Conservation (phyloP, 2,888 invertebrate genomes). For the Melipona beecheii region DNA sequence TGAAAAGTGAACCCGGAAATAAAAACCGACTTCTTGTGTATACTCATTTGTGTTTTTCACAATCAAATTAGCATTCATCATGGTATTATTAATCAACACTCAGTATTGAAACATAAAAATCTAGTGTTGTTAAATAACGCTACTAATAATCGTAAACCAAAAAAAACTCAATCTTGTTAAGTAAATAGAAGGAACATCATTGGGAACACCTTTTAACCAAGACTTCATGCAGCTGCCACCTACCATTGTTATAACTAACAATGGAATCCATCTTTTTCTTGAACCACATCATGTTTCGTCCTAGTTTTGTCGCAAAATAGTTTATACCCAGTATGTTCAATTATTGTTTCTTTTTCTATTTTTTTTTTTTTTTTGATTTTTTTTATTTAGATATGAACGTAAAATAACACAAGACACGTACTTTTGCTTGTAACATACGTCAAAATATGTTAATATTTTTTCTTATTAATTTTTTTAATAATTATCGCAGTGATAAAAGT, state of each 20-base stretch:
- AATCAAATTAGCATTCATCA: slow-evolving; percentile 73
- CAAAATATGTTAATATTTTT: slow-evolving; percentile 33
- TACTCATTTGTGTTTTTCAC: slow-evolving; percentile 69
- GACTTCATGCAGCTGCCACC: slow-evolving; percentile 78
- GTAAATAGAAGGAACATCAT: slow-evolving; percentile 81
- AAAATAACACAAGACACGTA: slow-evolving; percentile 48
- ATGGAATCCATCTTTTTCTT: slow-evolving; percentile 67
- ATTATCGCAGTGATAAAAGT: slow-evolving; percentile 14
- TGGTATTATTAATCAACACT: slow-evolving; percentile 78
- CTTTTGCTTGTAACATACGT: slow-evolving; percentile 14
- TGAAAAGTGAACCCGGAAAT: slow-evolving; percentile 72
- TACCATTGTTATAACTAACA: slow-evolving; percentile 70
- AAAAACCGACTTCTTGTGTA: slow-evolving; percentile 75
- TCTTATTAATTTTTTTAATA: slow-evolving; percentile 2
- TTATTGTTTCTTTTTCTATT: slow-evolving; percentile 14
- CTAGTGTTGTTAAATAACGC: slow-evolving; percentile 78
- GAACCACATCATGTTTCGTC: slow-evolving; percentile 72
- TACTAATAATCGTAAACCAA: slow-evolving; percentile 78
- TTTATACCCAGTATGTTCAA: slow-evolving; percentile 30
- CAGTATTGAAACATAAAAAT: slow-evolving; percentile 79
- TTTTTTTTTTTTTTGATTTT: slow-evolving; percentile 5
- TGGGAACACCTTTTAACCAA: slow-evolving; percentile 78
- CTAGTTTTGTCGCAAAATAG: slow-evolving; percentile 67
- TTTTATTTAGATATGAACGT: slow-evolving; percentile 22
- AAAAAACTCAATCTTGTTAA: slow-evolving; percentile 79